A percentile compares a stretch with the other conserved stretches of the same genome.
Evolutionary conservation across 1,140 invertebrate genomes (phyloP).

Genomic region (Campodea augens): DNA sequence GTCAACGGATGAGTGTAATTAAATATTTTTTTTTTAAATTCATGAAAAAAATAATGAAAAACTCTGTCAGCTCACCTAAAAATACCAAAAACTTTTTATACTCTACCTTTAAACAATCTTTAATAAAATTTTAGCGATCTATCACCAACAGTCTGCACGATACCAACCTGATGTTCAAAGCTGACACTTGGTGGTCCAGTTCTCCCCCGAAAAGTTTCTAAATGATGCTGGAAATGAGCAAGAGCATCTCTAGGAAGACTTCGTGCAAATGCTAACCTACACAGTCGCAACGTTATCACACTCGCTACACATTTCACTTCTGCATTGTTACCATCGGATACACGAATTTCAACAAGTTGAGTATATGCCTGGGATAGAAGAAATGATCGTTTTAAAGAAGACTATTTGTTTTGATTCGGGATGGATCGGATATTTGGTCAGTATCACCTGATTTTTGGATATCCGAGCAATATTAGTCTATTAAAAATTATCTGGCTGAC

Average conservation of each 20-base stretch:
- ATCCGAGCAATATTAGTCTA: not conserved
- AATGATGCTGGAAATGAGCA: slow-evolving; percentile 74
- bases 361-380: slow-evolving; percentile 56
- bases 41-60: too few species aligned
- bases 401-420: slow-evolving; percentile 5
- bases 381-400: slow-evolving; percentile 2
- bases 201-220: slow-evolving; percentile 65
- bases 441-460: too few species aligned
- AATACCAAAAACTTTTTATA: too few species aligned
- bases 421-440: too few species aligned
- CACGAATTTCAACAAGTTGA: slow-evolving; percentile 64
- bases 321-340: slow-evolving; percentile 72
- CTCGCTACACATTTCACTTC: slow-evolving; percentile 91
- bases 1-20: too few species aligned
- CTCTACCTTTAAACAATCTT: too few species aligned
- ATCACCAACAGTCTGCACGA: too few species aligned
- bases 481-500: too few species aligned
- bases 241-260: slow-evolving; percentile 84
- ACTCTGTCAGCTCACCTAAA: too few species aligned
- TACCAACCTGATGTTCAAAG: slow-evolving; percentile 92
- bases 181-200: slow-evolving; percentile 57
- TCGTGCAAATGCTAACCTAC: slow-evolving; percentile 65
- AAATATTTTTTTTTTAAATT: too few species aligned
- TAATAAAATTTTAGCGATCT: too few species aligned
- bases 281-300: slow-evolving; percentile 90